phyloP scores from a whole-genome alignment of 2,113 vertebrate genomes.

The Tretioscincus oriximinensis region DNA sequence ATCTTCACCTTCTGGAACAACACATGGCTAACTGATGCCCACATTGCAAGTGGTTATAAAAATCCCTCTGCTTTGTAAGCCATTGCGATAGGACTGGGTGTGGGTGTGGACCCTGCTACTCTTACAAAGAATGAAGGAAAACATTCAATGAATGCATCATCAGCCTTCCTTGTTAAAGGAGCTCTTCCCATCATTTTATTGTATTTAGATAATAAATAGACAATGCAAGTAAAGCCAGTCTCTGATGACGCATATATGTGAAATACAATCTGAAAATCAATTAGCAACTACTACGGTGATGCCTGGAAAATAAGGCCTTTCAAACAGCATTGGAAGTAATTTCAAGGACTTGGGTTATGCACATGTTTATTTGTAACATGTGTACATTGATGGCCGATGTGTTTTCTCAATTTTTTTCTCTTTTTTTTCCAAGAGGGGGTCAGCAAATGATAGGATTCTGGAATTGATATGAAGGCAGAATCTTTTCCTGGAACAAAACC shows the following conservation, averaged over 20 bases:
- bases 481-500: constrained; percentile 26
- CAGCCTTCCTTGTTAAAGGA: background rate
- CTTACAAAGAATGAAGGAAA: background rate
- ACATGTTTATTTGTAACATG: background rate
- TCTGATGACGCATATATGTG: background rate
- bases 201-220: background rate
- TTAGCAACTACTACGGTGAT: background rate
- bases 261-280: background rate
- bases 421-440: background rate
- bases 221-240: background rate
- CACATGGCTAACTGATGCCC: background rate
- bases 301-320: background rate
- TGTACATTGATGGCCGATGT: background rate
- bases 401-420: constrained; percentile 26
- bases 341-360: constrained; percentile 1
- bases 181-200: background rate
- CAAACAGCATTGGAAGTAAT: constrained; percentile 1
- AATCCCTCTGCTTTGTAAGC: background rate
- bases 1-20: background rate
- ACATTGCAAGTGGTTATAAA: background rate
- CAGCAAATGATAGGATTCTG: constrained; percentile 6
- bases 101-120: background rate
- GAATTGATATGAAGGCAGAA: constrained; percentile 21
- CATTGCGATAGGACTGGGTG: background rate
- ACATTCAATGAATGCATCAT: background rate